These are phyloP conservation scores for Yponomeuta cagnagella DNA, from an alignment of 2,888 invertebrate species.

Conservation along the genomic window DNA sequence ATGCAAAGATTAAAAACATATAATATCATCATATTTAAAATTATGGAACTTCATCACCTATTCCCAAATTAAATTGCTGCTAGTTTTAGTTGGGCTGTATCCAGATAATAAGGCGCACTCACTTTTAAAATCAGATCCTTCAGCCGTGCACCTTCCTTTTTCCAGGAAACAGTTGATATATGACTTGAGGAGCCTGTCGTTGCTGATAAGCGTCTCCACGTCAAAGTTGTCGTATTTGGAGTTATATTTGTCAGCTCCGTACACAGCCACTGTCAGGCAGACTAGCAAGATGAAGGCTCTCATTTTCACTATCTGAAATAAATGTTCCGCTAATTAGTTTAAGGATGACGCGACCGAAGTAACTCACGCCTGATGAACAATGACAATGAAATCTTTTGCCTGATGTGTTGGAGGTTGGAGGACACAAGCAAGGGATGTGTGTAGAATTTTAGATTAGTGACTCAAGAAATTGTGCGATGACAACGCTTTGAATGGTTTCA, in stretches of 20 bases:
- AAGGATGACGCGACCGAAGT: slow-evolving; percentile 3
- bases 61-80: too few relatives aligned
- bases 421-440: slow-evolving; percentile 38
- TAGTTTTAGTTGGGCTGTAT: too few relatives aligned
- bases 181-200: slow-evolving; percentile 81
- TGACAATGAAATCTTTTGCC: slow-evolving; percentile 28
- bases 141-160: slow-evolving; percentile 81
- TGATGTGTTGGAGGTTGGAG: slow-evolving; percentile 26
- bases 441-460: slow-evolving; percentile 38
- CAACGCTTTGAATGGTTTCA: background rate
- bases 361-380: slow-evolving; percentile 36
- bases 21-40: too few relatives aligned
- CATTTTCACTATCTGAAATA: slow-evolving; percentile 41
- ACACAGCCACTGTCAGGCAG: slow-evolving; percentile 47
- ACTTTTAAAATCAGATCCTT: slow-evolving; percentile 84
- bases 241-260: slow-evolving; percentile 75
- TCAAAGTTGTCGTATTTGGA: slow-evolving; percentile 84
- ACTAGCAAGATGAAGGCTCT: slow-evolving; percentile 45
- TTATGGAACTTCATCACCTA: too few relatives aligned
- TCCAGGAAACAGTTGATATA: slow-evolving; percentile 84
- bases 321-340: background rate
- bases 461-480: slow-evolving; percentile 1
- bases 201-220: slow-evolving; percentile 80
- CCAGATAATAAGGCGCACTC: slow-evolving; percentile 39
- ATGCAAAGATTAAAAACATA: too few relatives aligned